A percentile compares a stretch with the other conserved stretches of the same genome.
Conservation (phyloP, 2,797 vertebrate species). For the Sternarchorhynchus goeldii region DNA sequence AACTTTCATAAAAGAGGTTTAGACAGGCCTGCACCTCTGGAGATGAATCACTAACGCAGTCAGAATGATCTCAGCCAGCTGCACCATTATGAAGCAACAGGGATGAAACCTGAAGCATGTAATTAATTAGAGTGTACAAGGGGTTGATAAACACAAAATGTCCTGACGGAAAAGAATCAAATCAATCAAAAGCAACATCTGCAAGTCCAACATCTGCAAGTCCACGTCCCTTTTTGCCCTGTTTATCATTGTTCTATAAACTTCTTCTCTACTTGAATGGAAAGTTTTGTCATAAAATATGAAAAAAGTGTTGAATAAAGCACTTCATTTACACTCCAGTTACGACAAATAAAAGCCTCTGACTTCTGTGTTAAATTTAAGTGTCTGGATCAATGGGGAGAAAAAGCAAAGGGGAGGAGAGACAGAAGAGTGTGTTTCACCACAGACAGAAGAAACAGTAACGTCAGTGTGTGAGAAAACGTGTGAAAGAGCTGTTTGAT, state of each 20-base stretch:
- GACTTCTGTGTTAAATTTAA: constrained; percentile 64
- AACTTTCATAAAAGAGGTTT: too few relatives aligned
- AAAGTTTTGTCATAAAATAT: constrained; percentile 26
- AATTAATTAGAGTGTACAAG: too few relatives aligned
- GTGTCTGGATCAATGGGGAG: constrained; percentile 20
- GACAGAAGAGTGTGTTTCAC: constrained; percentile 29
- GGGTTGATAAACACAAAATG: too few relatives aligned
- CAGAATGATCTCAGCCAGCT: too few relatives aligned
- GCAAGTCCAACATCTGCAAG: too few relatives aligned
- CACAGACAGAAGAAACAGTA: not conserved
- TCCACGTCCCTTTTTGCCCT: too few relatives aligned
- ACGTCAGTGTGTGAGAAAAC: not conserved
- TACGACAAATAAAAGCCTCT: constrained; percentile 66
- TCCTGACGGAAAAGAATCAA: too few relatives aligned
- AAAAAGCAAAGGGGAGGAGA: constrained; percentile 48
- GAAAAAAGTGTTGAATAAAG: constrained; percentile 43
- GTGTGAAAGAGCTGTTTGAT: not conserved
- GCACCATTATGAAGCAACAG: too few relatives aligned
- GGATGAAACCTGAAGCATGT: too few relatives aligned
- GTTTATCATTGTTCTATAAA: not conserved
- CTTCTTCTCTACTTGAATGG: not conserved
- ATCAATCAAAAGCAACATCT: too few relatives aligned
- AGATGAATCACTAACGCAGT: too few relatives aligned
- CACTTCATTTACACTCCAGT: constrained; percentile 64
- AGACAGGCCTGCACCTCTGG: too few relatives aligned